phyloP scores from a whole-genome alignment of 2,888 invertebrate species.

The Mesorhabditis spiculigera region DNA sequence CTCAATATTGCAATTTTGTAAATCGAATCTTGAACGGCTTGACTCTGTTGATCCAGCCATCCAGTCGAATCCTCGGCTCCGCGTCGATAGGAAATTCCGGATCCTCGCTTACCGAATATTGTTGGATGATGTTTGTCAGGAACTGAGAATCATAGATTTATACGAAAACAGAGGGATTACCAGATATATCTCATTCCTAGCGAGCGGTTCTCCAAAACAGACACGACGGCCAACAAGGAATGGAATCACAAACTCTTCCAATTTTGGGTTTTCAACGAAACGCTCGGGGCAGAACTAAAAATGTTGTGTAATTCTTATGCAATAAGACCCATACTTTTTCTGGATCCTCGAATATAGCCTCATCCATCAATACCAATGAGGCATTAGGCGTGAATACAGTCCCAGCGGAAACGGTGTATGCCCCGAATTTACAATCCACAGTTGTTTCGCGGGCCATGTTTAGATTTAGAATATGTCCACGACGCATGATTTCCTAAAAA shows the following conservation, averaged over 20 bases:
- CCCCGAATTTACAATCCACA: not conserved
- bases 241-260: not conserved
- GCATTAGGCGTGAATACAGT: not conserved
- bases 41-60: not conserved
- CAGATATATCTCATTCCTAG: not conserved
- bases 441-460: not conserved
- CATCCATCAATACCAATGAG: not conserved
- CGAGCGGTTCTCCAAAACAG: constrained; percentile 4
- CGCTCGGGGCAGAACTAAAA: not conserved
- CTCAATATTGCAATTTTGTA: not conserved
- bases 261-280: not conserved
- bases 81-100: not conserved
- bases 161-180: not conserved
- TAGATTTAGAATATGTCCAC: not conserved
- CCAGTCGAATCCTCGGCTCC: not conserved
- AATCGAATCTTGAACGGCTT: not conserved
- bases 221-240: not conserved
- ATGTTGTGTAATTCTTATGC: not conserved
- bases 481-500: not conserved
- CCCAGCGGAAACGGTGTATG: not conserved
- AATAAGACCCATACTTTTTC: not conserved
- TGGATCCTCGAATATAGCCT: not conserved
- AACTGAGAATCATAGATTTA: not conserved
- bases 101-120: not conserved
- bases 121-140: not conserved